These are phyloP conservation scores for Malaclemys terrapin DNA, from an alignment of 2,113 vertebrate genomes.

Conservation along the genomic window DNA sequence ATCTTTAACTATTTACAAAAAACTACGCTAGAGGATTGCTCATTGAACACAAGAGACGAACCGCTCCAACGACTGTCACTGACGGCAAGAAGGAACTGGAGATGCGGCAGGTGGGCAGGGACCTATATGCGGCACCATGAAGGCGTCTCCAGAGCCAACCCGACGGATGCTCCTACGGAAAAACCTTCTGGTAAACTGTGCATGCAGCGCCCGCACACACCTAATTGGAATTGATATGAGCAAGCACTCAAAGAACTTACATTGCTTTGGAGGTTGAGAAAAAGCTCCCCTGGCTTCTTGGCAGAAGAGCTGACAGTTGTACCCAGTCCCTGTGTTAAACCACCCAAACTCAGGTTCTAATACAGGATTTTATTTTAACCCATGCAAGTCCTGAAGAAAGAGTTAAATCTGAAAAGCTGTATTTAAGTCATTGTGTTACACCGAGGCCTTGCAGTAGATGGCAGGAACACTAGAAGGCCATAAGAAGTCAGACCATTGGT, in stretches of 20 bases:
- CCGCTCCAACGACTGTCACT: too few species aligned
- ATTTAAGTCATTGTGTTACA: not conserved
- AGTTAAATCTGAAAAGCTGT: not conserved
- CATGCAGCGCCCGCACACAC: too few species aligned
- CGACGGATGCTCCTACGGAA: too few species aligned
- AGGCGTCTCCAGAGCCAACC: too few species aligned
- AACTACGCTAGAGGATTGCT: too few species aligned
- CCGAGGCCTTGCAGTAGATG: not conserved
- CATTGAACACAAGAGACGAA: too few species aligned
- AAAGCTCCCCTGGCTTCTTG: conserved; percentile 50
- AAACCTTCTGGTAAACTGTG: too few species aligned
- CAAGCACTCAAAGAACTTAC: conserved; percentile 7
- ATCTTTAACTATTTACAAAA: too few species aligned
- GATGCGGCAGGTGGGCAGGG: too few species aligned
- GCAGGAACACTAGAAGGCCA: accelerated
- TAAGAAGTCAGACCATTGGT: accelerated
- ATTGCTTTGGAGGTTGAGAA: conserved; percentile 58
- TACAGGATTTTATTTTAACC: not conserved
- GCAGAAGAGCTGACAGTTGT: conserved; percentile 65
- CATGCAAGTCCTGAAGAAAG: not conserved
- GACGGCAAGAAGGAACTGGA: too few species aligned
- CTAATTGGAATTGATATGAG: too few species aligned
- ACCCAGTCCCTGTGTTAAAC: not conserved
- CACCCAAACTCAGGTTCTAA: not conserved
- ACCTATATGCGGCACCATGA: too few species aligned